A percentile compares a stretch with the other conserved stretches of the same genome.
Evolutionary conservation across 1,140 invertebrate species (phyloP).

Genomic region (Trichoplusia ni): DNA sequence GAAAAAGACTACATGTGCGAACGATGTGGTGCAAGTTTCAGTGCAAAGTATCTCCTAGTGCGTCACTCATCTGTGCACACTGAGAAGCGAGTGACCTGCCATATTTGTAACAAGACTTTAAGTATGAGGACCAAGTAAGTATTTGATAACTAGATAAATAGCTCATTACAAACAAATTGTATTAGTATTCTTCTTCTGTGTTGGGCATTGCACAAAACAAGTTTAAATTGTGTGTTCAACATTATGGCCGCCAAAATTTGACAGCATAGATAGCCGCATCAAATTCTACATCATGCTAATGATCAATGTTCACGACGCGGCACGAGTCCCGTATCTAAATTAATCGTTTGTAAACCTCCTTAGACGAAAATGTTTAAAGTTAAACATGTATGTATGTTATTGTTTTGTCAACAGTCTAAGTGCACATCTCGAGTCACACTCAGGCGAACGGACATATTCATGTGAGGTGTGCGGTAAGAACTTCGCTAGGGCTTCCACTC

Average conservation of each 20-base stretch:
- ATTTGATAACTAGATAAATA: neutral
- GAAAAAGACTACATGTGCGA: constrained; percentile 47
- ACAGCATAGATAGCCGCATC: too few species aligned
- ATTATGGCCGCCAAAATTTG: too few species aligned
- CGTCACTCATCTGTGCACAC: neutral
- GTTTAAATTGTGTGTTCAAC: too few species aligned
- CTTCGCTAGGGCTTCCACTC: constrained; percentile 22
- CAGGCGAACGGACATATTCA: neutral
- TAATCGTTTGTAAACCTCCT: too few species aligned
- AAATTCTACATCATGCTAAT: too few species aligned
- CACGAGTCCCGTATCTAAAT: too few species aligned
- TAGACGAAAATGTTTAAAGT: too few species aligned
- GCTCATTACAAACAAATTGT: too few species aligned
- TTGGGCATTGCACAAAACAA: too few species aligned
- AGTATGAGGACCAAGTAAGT: neutral
- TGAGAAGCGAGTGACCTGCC: neutral
- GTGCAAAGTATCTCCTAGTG: constrained; percentile 18
- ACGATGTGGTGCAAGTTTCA: constrained; percentile 41
- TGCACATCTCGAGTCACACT: neutral
- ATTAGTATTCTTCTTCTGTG: too few species aligned
- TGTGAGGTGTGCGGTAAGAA: constrained; percentile 24
- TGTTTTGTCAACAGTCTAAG: neutral
- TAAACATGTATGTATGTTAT: too few species aligned
- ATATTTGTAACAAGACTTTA: neutral
- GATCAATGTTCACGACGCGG: too few species aligned